Evolutionary conservation across 2,113 vertebrate genomes (phyloP).

Genomic region (Carassius gibelio): DNA sequence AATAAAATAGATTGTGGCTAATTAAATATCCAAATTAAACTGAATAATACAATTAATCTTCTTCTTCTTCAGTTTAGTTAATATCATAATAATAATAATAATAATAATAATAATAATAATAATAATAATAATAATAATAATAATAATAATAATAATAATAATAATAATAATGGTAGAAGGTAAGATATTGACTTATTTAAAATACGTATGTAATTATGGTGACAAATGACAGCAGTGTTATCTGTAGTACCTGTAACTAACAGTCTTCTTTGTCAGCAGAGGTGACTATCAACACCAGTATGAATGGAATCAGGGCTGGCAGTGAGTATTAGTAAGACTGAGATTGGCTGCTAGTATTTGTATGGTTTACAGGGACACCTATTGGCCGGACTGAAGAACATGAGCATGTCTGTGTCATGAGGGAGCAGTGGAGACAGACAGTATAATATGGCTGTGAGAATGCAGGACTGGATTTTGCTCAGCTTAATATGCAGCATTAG

Average conservation of each 20-base stretch:
- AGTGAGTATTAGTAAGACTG: not conserved
- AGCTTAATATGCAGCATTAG: not conserved
- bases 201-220: not conserved
- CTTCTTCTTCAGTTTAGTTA: too few species aligned
- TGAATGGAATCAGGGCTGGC: not conserved
- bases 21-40: not conserved
- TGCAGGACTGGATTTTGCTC: not conserved
- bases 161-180: not conserved
- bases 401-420: not conserved
- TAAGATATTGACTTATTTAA: not conserved
- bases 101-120: too few species aligned
- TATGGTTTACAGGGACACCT: slow-evolving; percentile 94
- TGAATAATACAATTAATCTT: not conserved
- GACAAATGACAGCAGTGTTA: not conserved
- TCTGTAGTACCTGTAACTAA: not conserved
- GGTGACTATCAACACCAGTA: not conserved
- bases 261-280: not conserved
- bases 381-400: slow-evolving; percentile 74
- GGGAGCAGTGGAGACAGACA: not conserved
- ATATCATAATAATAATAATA: too few species aligned
- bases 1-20: not conserved
- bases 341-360: slow-evolving; percentile 55
- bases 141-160: not conserved
- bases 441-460: not conserved
- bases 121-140: too few species aligned